Percentiles rank a stretch among this genome's conserved stretches.
phyloP scores from a whole-genome alignment of 2,888 invertebrate species.

The Hyposoter didymator region DNA sequence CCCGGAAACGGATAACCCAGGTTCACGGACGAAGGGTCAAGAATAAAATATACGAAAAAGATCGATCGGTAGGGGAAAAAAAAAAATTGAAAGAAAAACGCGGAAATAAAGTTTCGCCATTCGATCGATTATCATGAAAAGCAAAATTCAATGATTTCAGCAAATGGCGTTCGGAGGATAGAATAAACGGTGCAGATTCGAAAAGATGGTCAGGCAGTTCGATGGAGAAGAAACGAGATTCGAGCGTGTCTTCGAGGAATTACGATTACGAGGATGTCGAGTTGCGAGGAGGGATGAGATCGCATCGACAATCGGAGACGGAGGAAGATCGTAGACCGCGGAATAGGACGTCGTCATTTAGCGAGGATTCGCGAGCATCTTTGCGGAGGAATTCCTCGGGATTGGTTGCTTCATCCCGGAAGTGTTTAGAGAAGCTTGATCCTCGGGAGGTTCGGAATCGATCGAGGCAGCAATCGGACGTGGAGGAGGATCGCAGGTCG shows the following conservation, averaged over 20 bases:
- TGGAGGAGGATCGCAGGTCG: conserved; percentile 61
- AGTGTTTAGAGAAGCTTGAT: conserved; percentile 36
- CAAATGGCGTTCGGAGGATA: conserved; percentile 80
- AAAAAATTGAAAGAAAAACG: no score
- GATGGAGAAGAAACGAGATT: conserved; percentile 72
- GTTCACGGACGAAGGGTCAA: no score
- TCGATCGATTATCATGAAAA: neutral
- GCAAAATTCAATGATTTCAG: conserved; percentile 42
- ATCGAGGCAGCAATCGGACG: conserved; percentile 65
- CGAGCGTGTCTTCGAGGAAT: conserved; percentile 69
- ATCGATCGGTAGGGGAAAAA: no score
- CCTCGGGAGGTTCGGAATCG: conserved; percentile 52
- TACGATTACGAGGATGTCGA: conserved; percentile 75
- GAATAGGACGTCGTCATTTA: conserved; percentile 58
- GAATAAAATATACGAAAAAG: neutral
- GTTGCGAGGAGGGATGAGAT: conserved; percentile 65
- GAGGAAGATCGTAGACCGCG: conserved; percentile 62
- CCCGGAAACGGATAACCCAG: no score
- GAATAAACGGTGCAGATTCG: conserved; percentile 76
- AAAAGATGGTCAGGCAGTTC: conserved; percentile 77
- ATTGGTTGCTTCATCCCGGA: conserved; percentile 32
- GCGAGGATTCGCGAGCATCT: conserved; percentile 68
- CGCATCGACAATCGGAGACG: conserved; percentile 68
- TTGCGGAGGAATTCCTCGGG: conserved; percentile 31
- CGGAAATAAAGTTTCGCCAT: no score